Evolutionary conservation across 2,797 vertebrate genomes (phyloP).

Genomic region (Emys orbicularis): DNA sequence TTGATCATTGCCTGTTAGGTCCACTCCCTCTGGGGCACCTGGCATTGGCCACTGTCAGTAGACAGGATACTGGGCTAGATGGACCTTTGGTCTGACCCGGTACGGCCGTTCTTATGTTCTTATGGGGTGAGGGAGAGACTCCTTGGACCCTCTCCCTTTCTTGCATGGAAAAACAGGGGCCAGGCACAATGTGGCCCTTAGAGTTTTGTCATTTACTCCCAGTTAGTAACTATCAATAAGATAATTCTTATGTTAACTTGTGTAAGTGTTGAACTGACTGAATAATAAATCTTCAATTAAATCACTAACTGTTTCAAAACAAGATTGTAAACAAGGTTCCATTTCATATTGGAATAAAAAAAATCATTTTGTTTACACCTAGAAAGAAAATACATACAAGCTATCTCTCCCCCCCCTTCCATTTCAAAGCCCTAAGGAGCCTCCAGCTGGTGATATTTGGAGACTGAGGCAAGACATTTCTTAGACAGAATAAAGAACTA

Average conservation of each 20-base stretch:
- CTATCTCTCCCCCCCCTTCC: too few species aligned
- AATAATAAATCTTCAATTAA: background rate
- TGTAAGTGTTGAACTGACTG: background rate
- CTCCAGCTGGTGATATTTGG: background rate
- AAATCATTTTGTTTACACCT: background rate
- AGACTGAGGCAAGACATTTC: background rate
- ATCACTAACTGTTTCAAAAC: background rate
- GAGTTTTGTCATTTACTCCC: background rate
- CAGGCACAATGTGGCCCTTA: background rate
- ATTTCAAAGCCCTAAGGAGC: background rate
- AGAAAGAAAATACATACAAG: background rate
- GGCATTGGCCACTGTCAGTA: too few species aligned
- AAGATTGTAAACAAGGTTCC: background rate
- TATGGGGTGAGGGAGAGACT: background rate
- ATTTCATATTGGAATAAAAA: background rate
- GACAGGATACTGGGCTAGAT: too few species aligned
- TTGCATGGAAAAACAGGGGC: conserved; percentile 36
- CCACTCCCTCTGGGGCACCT: too few species aligned
- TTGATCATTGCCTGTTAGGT: too few species aligned
- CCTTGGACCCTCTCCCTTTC: conserved; percentile 26
- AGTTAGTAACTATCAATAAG: background rate
- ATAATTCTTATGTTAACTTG: background rate
- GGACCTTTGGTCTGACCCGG: too few species aligned
- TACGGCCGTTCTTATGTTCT: too few species aligned
- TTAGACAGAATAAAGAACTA: background rate